Percentiles rank a stretch among this genome's conserved stretches.
Evolutionary conservation across 2,797 vertebrate genomes (phyloP).

Genomic region (Garrulus glandarius): DNA sequence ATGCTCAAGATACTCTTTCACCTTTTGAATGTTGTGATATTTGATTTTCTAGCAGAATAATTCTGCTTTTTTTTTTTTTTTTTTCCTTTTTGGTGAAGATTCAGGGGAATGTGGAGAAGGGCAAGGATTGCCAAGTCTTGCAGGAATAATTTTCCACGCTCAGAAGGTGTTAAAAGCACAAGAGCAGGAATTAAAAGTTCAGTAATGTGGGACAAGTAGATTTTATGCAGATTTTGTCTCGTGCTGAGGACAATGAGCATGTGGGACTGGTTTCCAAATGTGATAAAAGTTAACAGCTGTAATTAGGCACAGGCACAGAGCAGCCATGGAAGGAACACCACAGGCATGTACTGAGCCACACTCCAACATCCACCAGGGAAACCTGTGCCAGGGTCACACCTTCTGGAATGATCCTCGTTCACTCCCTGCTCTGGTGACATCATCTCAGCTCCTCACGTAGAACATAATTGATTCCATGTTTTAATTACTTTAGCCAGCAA

Average conservation of each 20-base stretch:
- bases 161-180: background rate
- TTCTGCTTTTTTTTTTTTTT: background rate
- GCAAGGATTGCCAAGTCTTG: background rate
- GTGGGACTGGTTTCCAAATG: background rate
- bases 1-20: background rate
- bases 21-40: background rate
- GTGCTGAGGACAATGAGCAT: background rate
- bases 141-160: background rate
- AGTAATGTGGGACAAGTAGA: background rate
- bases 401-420: background rate
- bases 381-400: background rate
- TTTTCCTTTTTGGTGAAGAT: background rate
- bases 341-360: background rate
- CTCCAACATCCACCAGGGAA: background rate
- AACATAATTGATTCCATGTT: background rate
- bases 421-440: background rate
- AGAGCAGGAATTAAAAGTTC: background rate
- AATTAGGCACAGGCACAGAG: background rate
- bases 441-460: background rate
- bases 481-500: slow-evolving; percentile 39
- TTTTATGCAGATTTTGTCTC: background rate
- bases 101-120: background rate
- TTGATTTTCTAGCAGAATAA: background rate
- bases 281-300: slow-evolving; percentile 30
- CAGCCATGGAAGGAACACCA: background rate